Evolutionary conservation across 2,113 vertebrate genomes (phyloP).

Genomic region (Rhipidura dahli): DNA sequence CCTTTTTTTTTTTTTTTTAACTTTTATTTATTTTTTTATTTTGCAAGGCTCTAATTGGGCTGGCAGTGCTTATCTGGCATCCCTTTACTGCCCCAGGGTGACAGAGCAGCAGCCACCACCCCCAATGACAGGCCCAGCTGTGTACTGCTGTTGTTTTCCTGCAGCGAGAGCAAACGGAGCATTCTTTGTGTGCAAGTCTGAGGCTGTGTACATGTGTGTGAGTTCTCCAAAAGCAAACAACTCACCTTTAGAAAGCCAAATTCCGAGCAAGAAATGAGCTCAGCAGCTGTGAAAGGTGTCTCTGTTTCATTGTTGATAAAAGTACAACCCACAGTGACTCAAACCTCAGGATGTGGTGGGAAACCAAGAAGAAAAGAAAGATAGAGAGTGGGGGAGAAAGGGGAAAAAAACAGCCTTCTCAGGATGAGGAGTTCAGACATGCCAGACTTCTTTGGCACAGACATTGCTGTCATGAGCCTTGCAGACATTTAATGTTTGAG

Average conservation of each 20-base stretch:
- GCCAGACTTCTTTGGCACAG: constrained; percentile 25
- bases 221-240: constrained; percentile 40
- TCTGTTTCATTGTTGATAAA: neutral
- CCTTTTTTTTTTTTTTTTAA: neutral
- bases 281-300: constrained; percentile 25
- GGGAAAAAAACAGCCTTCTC: neutral
- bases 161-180: neutral
- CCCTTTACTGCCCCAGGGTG: neutral
- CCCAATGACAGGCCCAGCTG: neutral
- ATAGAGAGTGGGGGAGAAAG: neutral
- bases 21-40: neutral
- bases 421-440: constrained; percentile 12
- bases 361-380: neutral
- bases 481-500: neutral
- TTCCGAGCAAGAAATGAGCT: neutral
- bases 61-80: neutral
- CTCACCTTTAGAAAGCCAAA: neutral
- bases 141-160: neutral
- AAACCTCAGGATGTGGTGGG: neutral
- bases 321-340: neutral
- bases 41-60: neutral
- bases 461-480: constrained; percentile 15
- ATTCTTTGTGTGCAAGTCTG: constrained; percentile 6
- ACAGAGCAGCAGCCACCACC: neutral
- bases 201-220: neutral